Evolutionary conservation across 2,888 invertebrate genomes (phyloP).

Genomic region (Colostygia pectinataria): DNA sequence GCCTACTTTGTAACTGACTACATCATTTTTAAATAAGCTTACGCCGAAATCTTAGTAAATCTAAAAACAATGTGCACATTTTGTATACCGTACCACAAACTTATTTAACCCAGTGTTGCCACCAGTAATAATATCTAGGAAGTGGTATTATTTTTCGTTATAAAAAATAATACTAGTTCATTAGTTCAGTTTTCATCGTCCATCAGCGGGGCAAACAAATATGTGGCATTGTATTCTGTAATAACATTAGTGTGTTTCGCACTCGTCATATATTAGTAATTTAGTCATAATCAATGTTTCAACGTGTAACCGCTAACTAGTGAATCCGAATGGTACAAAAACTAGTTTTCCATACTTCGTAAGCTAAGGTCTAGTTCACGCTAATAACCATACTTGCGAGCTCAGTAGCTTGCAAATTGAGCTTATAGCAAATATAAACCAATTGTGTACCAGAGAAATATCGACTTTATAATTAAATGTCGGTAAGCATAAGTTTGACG

Average conservation of each 20-base stretch:
- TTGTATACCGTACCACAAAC: constrained; percentile 19
- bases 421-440: constrained; percentile 3
- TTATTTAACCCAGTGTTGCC: neutral
- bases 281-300: constrained; percentile 45
- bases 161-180: no score
- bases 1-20: constrained; percentile 46
- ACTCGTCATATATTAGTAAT: constrained; percentile 8
- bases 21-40: constrained; percentile 51
- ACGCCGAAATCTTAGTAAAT: constrained; percentile 43
- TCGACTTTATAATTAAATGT: constrained; percentile 1
- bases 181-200: neutral
- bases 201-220: neutral
- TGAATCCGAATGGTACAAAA: constrained; percentile 76
- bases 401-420: constrained; percentile 7
- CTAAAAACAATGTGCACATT: constrained; percentile 34
- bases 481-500: neutral
- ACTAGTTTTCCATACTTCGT: constrained; percentile 68
- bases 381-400: constrained; percentile 18
- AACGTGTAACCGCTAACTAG: constrained; percentile 65
- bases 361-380: constrained; percentile 62
- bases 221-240: neutral
- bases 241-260: neutral
- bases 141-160: no score
- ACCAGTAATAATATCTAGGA: no score
- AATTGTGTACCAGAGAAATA: constrained; percentile 7